A percentile compares a stretch with the other conserved stretches of the same genome.
phyloP scores from a whole-genome alignment of 1,140 invertebrate species.

The Lordiphosa stackelbergi region DNA sequence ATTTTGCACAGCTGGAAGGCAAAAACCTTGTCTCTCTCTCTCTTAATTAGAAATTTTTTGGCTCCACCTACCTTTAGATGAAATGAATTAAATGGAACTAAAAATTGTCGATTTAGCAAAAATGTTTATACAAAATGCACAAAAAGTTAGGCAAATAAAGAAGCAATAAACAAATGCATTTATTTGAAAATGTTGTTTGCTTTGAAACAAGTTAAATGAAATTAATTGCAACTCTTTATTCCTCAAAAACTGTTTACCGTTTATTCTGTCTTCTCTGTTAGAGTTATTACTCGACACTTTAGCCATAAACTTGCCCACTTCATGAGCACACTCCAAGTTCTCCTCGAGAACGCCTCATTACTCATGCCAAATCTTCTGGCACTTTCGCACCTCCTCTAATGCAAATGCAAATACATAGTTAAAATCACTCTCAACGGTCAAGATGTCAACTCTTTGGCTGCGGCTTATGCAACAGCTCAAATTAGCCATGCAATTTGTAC shows the following conservation, averaged over 20 bases:
- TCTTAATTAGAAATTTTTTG: no score
- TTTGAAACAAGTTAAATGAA: no score
- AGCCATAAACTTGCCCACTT: constrained; percentile 39
- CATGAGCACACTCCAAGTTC: constrained; percentile 22
- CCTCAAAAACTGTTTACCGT: neutral
- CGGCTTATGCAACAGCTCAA: constrained; percentile 62
- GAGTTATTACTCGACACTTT: constrained; percentile 30
- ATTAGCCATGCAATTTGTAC: constrained; percentile 73
- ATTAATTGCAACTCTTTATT: constrained; percentile 1
- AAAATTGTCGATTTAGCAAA: no score
- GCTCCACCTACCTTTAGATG: no score
- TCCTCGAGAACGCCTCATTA: constrained; percentile 27
- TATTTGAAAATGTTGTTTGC: no score
- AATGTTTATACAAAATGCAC: no score
- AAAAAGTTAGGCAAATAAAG: no score
- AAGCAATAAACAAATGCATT: no score
- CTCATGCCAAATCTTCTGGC: constrained; percentile 35
- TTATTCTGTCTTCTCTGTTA: neutral
- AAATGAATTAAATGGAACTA: no score
- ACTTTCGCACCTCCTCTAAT: constrained; percentile 40
- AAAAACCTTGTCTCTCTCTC: no score
- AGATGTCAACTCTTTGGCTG: constrained; percentile 19
- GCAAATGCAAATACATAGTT: constrained; percentile 22
- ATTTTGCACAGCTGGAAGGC: no score
- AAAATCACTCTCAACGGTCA: constrained; percentile 12